phyloP scores from a whole-genome alignment of 1,140 invertebrate species.

The Pogonus chalceus region DNA sequence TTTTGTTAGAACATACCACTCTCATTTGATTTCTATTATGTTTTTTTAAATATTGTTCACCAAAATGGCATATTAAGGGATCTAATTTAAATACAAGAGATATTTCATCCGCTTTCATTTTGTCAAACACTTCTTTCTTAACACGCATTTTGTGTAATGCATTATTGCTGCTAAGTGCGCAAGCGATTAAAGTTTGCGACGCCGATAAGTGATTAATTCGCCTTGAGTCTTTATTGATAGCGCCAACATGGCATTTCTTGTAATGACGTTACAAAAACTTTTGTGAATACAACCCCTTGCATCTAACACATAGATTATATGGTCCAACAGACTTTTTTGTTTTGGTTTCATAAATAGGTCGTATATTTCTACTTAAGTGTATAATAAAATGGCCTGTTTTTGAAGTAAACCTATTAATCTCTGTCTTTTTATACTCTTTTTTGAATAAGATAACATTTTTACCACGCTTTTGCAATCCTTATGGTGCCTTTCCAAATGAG shows the following conservation, averaged over 20 bases:
- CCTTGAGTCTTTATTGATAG: neutral
- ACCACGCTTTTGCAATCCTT: conserved; percentile 13
- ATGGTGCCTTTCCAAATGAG: conserved; percentile 17
- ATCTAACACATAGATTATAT: conserved; percentile 18
- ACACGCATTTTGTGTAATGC: conserved; percentile 13
- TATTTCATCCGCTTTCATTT: conserved; percentile 19
- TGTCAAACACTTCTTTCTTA: conserved; percentile 20
- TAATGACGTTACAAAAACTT: conserved; percentile 16
- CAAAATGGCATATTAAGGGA: conserved; percentile 16
- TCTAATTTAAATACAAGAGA: conserved; percentile 18
- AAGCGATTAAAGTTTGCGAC: conserved; percentile 19
- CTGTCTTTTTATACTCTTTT: conserved; percentile 14
- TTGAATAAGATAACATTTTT: conserved; percentile 18
- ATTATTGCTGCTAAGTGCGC: conserved; percentile 10
- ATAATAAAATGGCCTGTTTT: conserved; percentile 15
- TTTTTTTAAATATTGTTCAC: conserved; percentile 20
- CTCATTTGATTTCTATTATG: conserved; percentile 19
- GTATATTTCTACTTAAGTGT: conserved; percentile 12
- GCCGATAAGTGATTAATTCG: conserved; percentile 8
- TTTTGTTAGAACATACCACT: conserved; percentile 17
- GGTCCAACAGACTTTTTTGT: conserved; percentile 3
- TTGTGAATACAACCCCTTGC: conserved; percentile 15
- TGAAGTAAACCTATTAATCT: conserved; percentile 11
- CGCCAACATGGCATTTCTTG: conserved; percentile 13
- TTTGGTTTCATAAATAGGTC: conserved; percentile 12